Percentiles rank a stretch among this genome's conserved stretches.
Conservation (phyloP, 2,113 vertebrate genomes). For the Cryptomyrus ogoouensis region DNA sequence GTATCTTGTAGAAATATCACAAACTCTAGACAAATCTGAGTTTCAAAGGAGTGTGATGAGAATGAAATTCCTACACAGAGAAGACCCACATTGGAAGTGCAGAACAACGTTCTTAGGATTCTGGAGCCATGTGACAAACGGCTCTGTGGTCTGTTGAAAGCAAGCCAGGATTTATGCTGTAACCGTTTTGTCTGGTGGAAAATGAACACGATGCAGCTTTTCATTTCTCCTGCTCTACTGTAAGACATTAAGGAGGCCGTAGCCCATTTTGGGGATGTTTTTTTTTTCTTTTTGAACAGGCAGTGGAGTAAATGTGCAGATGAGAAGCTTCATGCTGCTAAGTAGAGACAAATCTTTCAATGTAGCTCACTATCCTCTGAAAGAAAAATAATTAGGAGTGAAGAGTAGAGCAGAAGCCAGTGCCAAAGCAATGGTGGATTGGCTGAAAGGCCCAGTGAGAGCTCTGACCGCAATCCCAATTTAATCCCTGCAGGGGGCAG, state of each 20-base stretch:
- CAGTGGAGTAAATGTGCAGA: not conserved
- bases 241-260: not conserved
- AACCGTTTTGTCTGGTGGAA: not conserved
- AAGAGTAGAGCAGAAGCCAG: not conserved
- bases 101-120: not conserved
- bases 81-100: not conserved
- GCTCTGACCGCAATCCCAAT: not conserved
- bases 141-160: not conserved
- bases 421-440: not conserved
- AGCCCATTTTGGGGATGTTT: not conserved
- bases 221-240: not conserved
- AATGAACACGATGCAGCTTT: not conserved
- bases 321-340: not conserved
- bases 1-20: not conserved
- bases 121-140: not conserved
- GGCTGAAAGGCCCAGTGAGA: not conserved
- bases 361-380: not conserved
- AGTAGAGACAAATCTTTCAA: not conserved
- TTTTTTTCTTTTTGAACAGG: not conserved
- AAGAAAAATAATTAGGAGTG: not conserved
- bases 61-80: not conserved
- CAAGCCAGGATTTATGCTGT: not conserved
- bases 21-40: not conserved
- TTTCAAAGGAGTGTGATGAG: not conserved
- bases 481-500: not conserved